Evolutionary conservation across 2,888 invertebrate species (phyloP).

Genomic region (Nomada ferruginata): DNA sequence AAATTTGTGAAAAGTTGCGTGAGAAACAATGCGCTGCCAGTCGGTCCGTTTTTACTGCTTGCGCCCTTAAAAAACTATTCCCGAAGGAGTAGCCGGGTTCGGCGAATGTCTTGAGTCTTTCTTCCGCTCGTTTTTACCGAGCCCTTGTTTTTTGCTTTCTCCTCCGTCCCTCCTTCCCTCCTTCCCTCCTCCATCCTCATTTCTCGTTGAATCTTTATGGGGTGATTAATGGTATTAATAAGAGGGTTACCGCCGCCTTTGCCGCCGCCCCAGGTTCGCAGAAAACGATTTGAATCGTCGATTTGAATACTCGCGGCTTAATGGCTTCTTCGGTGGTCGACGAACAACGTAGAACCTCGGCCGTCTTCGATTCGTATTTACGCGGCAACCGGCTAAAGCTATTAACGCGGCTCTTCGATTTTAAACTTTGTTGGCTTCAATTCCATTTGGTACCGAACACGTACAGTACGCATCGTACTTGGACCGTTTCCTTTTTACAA

Average conservation of each 20-base stretch:
- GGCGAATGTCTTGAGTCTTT: conserved; percentile 67
- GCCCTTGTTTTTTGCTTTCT: conserved; percentile 47
- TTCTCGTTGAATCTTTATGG: conserved; percentile 50
- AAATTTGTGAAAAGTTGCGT: conserved; percentile 74
- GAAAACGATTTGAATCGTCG: no score
- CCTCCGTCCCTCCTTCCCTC: background rate
- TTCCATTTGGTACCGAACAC: background rate
- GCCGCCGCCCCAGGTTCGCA: conserved; percentile 1
- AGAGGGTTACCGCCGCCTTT: conserved; percentile 60
- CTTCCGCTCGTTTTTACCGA: conserved; percentile 38
- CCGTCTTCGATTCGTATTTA: conserved; percentile 17
- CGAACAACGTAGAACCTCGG: conserved; percentile 11
- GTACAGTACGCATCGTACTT: background rate
- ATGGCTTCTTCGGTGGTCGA: conserved; percentile 49
- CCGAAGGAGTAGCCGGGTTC: conserved; percentile 47
- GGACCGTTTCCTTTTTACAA: no score
- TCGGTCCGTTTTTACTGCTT: conserved; percentile 39
- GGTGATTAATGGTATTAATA: conserved; percentile 79
- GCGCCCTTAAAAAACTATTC: conserved; percentile 57
- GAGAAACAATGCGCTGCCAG: conserved; percentile 70
- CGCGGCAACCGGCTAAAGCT: background rate
- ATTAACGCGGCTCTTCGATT: background rate
- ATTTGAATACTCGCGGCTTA: conserved; percentile 66
- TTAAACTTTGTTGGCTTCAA: background rate
- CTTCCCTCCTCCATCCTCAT: background rate